Evolutionary conservation across 2,113 vertebrate species (phyloP).

Genomic region (Nothoprocta perdicaria): DNA sequence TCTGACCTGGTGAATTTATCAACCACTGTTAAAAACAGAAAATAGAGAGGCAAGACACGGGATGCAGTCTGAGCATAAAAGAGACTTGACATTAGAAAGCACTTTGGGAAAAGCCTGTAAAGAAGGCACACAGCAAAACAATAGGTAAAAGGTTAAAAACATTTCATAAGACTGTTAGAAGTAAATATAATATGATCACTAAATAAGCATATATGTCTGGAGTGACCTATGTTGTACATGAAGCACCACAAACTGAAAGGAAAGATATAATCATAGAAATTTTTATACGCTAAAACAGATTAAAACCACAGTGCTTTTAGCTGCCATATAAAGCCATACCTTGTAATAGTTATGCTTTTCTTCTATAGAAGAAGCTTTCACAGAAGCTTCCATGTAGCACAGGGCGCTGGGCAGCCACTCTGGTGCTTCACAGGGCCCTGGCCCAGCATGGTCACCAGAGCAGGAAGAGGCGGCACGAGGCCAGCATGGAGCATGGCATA

Average conservation of each 20-base stretch:
- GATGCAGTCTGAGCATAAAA: neutral
- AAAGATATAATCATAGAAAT: neutral
- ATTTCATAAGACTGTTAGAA: neutral
- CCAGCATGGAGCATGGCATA: too few species aligned
- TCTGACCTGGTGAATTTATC: neutral
- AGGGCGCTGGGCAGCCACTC: too few species aligned
- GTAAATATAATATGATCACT: neutral
- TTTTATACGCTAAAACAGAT: neutral
- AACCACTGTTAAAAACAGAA: neutral
- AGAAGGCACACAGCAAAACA: neutral
- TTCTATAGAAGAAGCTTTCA: neutral
- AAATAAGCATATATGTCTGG: neutral
- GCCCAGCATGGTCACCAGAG: too few species aligned
- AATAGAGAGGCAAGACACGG: neutral
- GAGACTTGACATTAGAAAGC: neutral
- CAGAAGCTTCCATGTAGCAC: too few species aligned
- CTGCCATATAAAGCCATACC: neutral
- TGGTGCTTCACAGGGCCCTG: too few species aligned
- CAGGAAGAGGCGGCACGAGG: too few species aligned
- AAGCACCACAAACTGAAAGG: neutral
- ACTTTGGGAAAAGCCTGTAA: neutral
- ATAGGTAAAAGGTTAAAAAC: neutral
- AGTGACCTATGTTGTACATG: neutral
- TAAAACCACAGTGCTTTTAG: neutral
- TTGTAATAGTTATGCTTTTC: neutral